Evolutionary conservation across 2,113 vertebrate genomes (phyloP).

Genomic region (Isurus oxyrinchus): DNA sequence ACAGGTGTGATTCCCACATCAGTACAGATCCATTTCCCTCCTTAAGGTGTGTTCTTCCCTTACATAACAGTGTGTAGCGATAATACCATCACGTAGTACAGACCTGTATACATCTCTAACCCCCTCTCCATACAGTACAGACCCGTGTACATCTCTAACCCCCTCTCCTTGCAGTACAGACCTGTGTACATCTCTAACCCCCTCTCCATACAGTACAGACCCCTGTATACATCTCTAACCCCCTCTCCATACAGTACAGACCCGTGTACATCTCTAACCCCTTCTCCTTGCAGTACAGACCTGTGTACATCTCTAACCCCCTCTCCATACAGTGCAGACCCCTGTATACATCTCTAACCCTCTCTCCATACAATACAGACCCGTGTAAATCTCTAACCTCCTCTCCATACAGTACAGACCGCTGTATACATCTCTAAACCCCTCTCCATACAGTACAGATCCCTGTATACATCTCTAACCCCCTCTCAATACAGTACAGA

Average conservation of each 20-base stretch:
- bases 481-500: background rate
- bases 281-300: too few species aligned
- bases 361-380: background rate
- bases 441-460: background rate
- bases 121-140: background rate
- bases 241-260: too few species aligned
- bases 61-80: background rate
- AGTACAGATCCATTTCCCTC: background rate
- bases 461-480: background rate
- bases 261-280: too few species aligned
- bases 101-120: background rate
- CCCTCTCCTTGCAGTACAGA: too few species aligned
- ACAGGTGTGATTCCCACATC: background rate
- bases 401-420: background rate
- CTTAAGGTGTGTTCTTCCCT: background rate
- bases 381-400: background rate
- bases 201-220: too few species aligned
- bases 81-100: background rate
- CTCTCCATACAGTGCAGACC: too few species aligned
- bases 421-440: background rate
- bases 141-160: too few species aligned
- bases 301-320: too few species aligned
- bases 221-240: too few species aligned
- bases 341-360: background rate
- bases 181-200: too few species aligned